These are phyloP conservation scores for Callipepla californica DNA, from an alignment of 2,113 vertebrate species.

Conservation along the genomic window DNA sequence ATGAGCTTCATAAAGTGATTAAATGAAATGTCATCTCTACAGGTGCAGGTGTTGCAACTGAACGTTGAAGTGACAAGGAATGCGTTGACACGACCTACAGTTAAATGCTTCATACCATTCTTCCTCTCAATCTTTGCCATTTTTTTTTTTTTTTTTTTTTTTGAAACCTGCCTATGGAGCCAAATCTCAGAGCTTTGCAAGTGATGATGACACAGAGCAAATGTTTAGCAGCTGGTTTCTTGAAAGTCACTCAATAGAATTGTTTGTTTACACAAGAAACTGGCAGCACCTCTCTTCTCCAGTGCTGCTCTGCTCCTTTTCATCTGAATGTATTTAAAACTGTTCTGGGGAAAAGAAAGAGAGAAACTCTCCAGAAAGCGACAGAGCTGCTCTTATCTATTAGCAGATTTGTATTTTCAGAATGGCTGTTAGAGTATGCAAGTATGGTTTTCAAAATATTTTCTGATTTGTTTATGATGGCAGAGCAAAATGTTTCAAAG, in stretches of 20 bases:
- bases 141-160: neutral
- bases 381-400: neutral
- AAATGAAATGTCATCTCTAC: neutral
- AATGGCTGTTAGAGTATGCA: neutral
- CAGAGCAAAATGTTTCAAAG: neutral
- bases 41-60: neutral
- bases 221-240: constrained; percentile 66
- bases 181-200: constrained; percentile 23
- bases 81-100: fast-evolving
- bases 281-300: constrained; percentile 10
- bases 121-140: neutral
- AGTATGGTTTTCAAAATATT: neutral
- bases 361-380: constrained; percentile 11
- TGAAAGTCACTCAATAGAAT: constrained; percentile 51
- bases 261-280: constrained; percentile 62
- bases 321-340: constrained; percentile 58
- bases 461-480: neutral
- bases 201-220: constrained; percentile 53
- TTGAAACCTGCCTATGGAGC: neutral
- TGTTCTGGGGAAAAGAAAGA: neutral
- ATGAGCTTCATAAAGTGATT: neutral
- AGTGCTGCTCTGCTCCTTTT: constrained; percentile 1
- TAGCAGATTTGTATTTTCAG: neutral
- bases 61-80: neutral
- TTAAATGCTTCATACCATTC: neutral